Percentiles rank a stretch among this genome's conserved stretches.
Conservation (phyloP, 1,140 invertebrate species). For the Idris sp. region DNA sequence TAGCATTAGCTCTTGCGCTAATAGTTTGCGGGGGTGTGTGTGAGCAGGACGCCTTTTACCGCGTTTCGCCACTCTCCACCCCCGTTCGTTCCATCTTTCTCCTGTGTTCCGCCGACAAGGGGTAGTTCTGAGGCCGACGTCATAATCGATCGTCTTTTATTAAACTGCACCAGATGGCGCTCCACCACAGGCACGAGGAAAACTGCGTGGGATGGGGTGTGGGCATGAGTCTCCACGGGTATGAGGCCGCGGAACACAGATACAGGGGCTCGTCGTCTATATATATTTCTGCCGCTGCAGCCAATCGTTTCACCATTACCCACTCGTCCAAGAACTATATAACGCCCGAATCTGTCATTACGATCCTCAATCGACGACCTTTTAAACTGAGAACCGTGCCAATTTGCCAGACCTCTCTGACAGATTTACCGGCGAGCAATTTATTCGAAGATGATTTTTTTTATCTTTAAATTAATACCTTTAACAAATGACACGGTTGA, state of each 20-base stretch:
- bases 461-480: background rate
- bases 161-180: conserved; percentile 78
- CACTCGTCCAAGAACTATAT: conserved; percentile 70
- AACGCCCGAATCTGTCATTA: conserved; percentile 71
- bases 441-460: conserved; percentile 1
- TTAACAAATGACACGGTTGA: too few relatives aligned
- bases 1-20: conserved; percentile 44
- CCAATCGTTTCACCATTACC: conserved; percentile 78
- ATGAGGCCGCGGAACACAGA: conserved; percentile 54
- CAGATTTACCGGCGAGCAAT: conserved; percentile 27
- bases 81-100: conserved; percentile 53
- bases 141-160: conserved; percentile 80
- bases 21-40: conserved; percentile 36
- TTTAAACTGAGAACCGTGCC: conserved; percentile 31
- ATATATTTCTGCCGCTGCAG: conserved; percentile 67
- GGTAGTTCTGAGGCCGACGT: conserved; percentile 73
- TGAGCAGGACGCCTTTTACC: conserved; percentile 51
- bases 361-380: conserved; percentile 48
- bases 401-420: conserved; percentile 32
- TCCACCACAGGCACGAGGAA: conserved; percentile 57
- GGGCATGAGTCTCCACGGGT: conserved; percentile 42
- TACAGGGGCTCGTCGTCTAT: conserved; percentile 46
- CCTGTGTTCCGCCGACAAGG: conserved; percentile 57
- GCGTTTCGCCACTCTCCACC: conserved; percentile 40
- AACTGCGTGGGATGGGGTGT: conserved; percentile 51